phyloP scores from a whole-genome alignment of 2,113 vertebrate genomes.

The Channa maculata region DNA sequence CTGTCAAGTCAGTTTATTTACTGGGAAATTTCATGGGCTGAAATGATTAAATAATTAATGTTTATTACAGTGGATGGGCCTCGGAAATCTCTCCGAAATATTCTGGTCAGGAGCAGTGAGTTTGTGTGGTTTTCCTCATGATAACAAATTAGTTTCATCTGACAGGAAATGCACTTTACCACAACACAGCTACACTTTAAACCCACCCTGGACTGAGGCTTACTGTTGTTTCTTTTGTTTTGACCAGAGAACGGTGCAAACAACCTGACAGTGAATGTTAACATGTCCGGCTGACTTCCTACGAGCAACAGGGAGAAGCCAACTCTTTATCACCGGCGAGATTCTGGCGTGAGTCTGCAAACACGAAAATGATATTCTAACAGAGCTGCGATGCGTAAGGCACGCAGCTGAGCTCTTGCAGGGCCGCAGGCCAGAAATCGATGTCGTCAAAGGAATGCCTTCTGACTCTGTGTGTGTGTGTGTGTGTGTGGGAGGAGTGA shows the following conservation, averaged over 20 bases:
- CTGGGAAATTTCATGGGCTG: no score
- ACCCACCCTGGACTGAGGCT: background rate
- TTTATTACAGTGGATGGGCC: no score
- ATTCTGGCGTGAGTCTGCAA: no score
- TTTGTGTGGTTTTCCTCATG: background rate
- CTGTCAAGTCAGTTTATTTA: no score
- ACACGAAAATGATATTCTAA: conserved; percentile 56
- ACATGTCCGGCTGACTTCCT: conserved; percentile 15
- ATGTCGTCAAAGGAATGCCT: conserved; percentile 64
- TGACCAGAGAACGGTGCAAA: conserved; percentile 3
- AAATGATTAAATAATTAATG: no score
- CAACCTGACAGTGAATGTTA: conserved; percentile 2
- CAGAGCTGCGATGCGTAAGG: conserved; percentile 32
- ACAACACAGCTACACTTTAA: conserved; percentile 1
- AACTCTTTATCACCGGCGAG: background rate
- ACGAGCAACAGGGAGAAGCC: conserved; percentile 13
- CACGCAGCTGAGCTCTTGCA: conserved; percentile 58
- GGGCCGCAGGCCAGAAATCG: conserved; percentile 50
- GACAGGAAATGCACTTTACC: conserved; percentile 26
- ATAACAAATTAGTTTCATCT: conserved; percentile 13
- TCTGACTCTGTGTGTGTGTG: conserved; percentile 38
- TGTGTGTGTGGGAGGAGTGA: conserved; percentile 42
- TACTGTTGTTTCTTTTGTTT: conserved; percentile 30
- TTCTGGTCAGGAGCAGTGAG: conserved; percentile 8
- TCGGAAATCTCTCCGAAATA: background rate